phyloP scores from a whole-genome alignment of 2,797 vertebrate species.

The Amblyraja radiata region DNA sequence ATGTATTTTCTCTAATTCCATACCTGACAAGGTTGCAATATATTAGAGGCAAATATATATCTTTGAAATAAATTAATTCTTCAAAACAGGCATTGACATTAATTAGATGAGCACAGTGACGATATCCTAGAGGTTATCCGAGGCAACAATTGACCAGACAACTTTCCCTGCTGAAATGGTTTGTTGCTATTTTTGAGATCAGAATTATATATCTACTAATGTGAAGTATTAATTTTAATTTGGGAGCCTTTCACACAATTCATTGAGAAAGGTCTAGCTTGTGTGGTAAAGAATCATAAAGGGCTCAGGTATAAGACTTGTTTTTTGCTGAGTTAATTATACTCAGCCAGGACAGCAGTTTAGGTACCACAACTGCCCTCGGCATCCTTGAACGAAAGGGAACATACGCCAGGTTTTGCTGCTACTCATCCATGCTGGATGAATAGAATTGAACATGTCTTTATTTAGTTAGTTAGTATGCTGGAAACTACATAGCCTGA shows the following conservation, averaged over 20 bases:
- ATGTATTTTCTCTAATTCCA: not conserved
- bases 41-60: not conserved
- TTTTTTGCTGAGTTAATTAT: not conserved
- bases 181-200: not conserved
- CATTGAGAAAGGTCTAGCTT: not conserved
- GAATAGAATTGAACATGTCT: not conserved
- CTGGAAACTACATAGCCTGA: not conserved
- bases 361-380: not conserved
- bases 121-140: not conserved
- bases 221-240: not conserved
- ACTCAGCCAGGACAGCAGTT: not conserved
- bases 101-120: not conserved
- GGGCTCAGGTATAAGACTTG: not conserved
- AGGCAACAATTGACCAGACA: not conserved
- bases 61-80: not conserved
- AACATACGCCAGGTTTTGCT: not conserved
- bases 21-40: not conserved
- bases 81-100: not conserved
- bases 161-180: not conserved
- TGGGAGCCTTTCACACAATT: not conserved
- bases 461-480: too few relatives aligned
- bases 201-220: not conserved
- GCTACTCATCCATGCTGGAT: not conserved
- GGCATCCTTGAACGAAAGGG: not conserved
- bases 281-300: slow-evolving; percentile 11